A percentile compares a stretch with the other conserved stretches of the same genome.
Conservation (phyloP, 2,888 invertebrate genomes). For the Apamea crenata region DNA sequence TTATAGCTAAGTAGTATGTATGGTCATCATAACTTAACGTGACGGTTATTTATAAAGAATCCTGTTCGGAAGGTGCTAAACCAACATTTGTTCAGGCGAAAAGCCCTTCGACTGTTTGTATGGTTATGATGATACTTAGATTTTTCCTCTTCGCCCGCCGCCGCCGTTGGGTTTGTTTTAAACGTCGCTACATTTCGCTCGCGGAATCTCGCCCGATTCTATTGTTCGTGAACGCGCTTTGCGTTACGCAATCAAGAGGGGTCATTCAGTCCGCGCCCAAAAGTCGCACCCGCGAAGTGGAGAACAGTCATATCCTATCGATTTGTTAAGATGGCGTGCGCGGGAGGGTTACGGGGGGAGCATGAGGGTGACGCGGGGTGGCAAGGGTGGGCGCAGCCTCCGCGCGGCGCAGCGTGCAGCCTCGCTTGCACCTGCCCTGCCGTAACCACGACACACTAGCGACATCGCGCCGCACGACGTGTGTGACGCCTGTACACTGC, state of each 20-base stretch:
- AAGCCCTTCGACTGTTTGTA: slow-evolving; percentile 59
- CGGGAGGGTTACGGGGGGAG: slow-evolving; percentile 78
- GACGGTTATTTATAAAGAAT: slow-evolving; percentile 54
- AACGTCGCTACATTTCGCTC: slow-evolving; percentile 47
- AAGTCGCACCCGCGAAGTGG: slow-evolving; percentile 89
- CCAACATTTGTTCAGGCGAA: slow-evolving; percentile 59
- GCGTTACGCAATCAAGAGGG: slow-evolving; percentile 86
- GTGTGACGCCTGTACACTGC: slow-evolving; percentile 64
- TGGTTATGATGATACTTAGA: slow-evolving; percentile 56
- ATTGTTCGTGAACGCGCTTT: slow-evolving; percentile 75
- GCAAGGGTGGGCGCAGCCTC: slow-evolving; percentile 85
- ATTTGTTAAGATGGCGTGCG: slow-evolving; percentile 91
- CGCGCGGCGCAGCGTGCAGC: slow-evolving; percentile 87
- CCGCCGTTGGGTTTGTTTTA: slow-evolving; percentile 43
- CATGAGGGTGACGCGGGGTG: slow-evolving; percentile 77
- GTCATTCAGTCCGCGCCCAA: slow-evolving; percentile 89
- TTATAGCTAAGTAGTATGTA: slow-evolving; percentile 20
- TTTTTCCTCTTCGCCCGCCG: slow-evolving; percentile 44
- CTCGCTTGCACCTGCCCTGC: slow-evolving; percentile 87
- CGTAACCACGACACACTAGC: slow-evolving; percentile 83
- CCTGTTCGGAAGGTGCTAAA: slow-evolving; percentile 53
- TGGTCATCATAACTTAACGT: slow-evolving; percentile 19
- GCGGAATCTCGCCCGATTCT: slow-evolving; percentile 63
- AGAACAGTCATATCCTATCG: slow-evolving; percentile 91
- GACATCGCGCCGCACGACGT: slow-evolving; percentile 74